These are phyloP conservation scores for Catajapyx aquilonaris DNA, from an alignment of 1,140 invertebrate species.

Conservation along the genomic window DNA sequence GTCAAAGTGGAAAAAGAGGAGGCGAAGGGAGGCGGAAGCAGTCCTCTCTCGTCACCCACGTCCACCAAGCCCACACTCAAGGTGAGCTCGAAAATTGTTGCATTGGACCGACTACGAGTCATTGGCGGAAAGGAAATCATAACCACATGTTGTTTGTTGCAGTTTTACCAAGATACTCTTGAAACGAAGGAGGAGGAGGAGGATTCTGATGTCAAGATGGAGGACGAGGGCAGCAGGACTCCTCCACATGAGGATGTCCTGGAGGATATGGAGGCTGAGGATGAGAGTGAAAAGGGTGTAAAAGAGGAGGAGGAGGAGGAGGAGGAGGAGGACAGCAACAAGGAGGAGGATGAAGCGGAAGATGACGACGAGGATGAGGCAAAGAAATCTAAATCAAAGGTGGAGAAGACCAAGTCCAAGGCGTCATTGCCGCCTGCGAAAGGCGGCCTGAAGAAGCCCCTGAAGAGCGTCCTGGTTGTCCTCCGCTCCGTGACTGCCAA, in stretches of 20 bases:
- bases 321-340: constrained; percentile 20
- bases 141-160: too few relatives aligned
- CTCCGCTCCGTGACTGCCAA: constrained; percentile 39
- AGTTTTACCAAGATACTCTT: too few relatives aligned
- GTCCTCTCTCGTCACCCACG: constrained; percentile 27
- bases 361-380: constrained; percentile 20
- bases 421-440: constrained; percentile 6
- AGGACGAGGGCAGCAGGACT: too few relatives aligned
- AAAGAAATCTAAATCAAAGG: constrained; percentile 2
- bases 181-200: constrained; percentile 15
- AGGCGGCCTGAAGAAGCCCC: constrained; percentile 14
- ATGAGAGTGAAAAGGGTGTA: too few relatives aligned
- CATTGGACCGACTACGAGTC: too few relatives aligned
- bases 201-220: constrained; percentile 4
- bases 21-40: constrained; percentile 23
- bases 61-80: constrained; percentile 27
- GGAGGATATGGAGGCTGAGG: too few relatives aligned
- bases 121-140: too few relatives aligned
- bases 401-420: constrained; percentile 1
- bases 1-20: constrained; percentile 17
- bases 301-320: too few relatives aligned
- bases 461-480: constrained; percentile 39
- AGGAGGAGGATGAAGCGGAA: constrained; percentile 18
- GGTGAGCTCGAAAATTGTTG: too few relatives aligned
- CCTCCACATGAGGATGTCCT: too few relatives aligned